Evolutionary conservation across 2,113 vertebrate species (phyloP).

Genomic region (Thamnaconus septentrionalis): DNA sequence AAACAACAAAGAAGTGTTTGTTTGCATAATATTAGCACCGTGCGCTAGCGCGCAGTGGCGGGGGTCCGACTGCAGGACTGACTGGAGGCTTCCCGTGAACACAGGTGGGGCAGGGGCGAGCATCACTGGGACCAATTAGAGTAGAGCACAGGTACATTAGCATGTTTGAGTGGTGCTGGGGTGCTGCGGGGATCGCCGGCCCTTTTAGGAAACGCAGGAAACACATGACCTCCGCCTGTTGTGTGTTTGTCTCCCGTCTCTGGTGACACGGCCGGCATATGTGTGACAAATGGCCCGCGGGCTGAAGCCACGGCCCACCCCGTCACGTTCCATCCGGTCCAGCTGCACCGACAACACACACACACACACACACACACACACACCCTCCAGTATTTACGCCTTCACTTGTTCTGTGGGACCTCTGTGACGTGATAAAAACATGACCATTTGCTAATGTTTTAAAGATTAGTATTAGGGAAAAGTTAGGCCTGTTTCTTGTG

Average conservation of each 20-base stretch:
- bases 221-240: conserved; percentile 36
- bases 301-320: conserved; percentile 9
- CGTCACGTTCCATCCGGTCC: background rate
- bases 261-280: conserved; percentile 28
- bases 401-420: background rate
- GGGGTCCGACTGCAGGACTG: conserved; percentile 67
- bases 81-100: conserved; percentile 68
- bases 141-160: conserved; percentile 73
- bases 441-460: conserved; percentile 26
- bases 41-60: conserved; percentile 41
- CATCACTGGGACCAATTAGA: conserved; percentile 80
- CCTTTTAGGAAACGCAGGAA: conserved; percentile 38
- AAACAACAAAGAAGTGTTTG: conserved; percentile 78
- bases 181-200: conserved; percentile 35
- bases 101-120: conserved; percentile 70
- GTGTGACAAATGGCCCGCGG: conserved; percentile 63
- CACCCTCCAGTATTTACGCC: background rate
- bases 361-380: no score
- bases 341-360: background rate
- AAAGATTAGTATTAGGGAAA: conserved; percentile 4
- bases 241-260: conserved; percentile 33
- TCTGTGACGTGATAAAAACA: conserved; percentile 11
- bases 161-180: conserved; percentile 73
- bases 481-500: background rate
- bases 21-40: conserved; percentile 74